Evolutionary conservation across 2,797 vertebrate genomes (phyloP).

Genomic region (Anolis apletophallus): DNA sequence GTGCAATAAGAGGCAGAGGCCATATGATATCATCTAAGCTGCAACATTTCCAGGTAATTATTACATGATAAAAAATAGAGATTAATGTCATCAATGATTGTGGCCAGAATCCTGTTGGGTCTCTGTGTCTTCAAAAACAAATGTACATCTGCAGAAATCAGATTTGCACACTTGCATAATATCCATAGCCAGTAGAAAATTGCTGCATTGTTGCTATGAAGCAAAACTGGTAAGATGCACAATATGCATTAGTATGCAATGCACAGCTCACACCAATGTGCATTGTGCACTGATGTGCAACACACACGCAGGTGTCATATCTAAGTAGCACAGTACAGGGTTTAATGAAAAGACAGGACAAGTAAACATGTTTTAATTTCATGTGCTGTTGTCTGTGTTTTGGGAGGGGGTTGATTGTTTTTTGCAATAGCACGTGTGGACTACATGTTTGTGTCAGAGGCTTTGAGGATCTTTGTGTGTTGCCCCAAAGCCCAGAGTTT

Average conservation of each 20-base stretch:
- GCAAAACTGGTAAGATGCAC: not conserved
- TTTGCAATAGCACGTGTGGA: not conserved
- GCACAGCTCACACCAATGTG: too few species aligned
- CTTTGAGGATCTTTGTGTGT: not conserved
- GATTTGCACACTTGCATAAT: too few species aligned
- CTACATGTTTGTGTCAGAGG: not conserved
- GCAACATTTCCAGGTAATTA: conserved; percentile 16
- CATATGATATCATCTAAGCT: not conserved
- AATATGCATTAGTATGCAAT: not conserved
- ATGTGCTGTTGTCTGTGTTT: too few species aligned
- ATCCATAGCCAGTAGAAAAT: too few species aligned
- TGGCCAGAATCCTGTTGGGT: too few species aligned
- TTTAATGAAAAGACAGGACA: too few species aligned
- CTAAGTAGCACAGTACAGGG: too few species aligned
- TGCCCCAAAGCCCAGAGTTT: not conserved
- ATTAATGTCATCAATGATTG: not conserved
- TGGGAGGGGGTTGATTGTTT: too few species aligned
- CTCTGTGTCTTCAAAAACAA: too few species aligned
- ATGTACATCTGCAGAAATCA: too few species aligned
- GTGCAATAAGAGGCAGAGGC: too few species aligned
- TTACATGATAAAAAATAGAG: not conserved
- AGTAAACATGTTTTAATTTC: not conserved
- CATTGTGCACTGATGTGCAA: not conserved
- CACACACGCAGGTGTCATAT: too few species aligned
- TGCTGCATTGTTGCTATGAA: not conserved